phyloP scores from a whole-genome alignment of 2,113 vertebrate species.

The Paralichthys olivaceus region DNA sequence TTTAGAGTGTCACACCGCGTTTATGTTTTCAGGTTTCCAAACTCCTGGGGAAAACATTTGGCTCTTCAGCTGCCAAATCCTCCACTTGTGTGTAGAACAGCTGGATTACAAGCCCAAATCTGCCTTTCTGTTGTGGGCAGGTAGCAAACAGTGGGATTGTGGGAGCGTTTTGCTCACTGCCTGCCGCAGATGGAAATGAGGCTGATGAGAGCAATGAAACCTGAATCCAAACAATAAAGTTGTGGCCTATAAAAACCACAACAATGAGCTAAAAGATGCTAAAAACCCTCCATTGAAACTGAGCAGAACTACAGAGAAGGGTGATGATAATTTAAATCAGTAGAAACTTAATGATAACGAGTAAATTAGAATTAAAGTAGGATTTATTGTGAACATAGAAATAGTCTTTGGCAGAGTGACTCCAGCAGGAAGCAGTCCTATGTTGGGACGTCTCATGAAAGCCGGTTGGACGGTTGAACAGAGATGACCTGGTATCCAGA shows the following conservation, averaged over 20 bases:
- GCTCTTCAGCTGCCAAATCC: background rate
- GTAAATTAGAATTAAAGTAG: too few relatives aligned
- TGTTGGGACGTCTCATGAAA: too few relatives aligned
- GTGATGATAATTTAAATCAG: background rate
- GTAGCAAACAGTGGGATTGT: background rate
- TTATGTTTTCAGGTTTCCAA: background rate
- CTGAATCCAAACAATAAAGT: background rate
- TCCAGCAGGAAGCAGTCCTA: too few relatives aligned
- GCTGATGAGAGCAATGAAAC: background rate
- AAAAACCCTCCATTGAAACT: background rate
- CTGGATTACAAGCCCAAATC: background rate
- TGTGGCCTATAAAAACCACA: background rate
- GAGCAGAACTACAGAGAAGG: background rate
- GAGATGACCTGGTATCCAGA: background rate
- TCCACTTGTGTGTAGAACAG: background rate
- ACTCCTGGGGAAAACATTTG: background rate
- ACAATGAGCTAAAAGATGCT: background rate
- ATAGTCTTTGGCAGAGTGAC: too few relatives aligned
- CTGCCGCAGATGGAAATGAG: background rate
- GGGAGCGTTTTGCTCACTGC: background rate
- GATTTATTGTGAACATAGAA: too few relatives aligned
- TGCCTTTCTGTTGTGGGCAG: background rate
- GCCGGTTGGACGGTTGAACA: background rate
- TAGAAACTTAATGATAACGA: too few relatives aligned
- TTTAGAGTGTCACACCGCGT: background rate